Percentiles rank a stretch among this genome's conserved stretches.
phyloP scores from a whole-genome alignment of 2,888 invertebrate species.

The Drosophila siamana region DNA sequence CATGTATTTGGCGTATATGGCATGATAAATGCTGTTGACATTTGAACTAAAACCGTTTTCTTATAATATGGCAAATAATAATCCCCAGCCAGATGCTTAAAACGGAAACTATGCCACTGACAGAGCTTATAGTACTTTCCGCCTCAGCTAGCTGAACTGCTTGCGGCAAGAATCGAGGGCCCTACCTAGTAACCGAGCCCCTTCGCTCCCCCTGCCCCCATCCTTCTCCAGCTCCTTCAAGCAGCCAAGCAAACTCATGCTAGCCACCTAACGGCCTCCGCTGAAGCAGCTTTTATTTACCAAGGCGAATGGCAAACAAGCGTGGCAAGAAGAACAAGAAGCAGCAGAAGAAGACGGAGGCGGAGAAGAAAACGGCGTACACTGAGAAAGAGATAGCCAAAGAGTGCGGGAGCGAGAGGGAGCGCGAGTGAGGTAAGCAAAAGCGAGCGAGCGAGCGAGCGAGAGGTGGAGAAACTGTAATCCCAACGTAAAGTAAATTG shows the following conservation, averaged over 20 bases:
- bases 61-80: constrained; percentile 80
- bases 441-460: neutral
- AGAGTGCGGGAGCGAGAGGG: constrained; percentile 10
- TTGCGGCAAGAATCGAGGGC: constrained; percentile 59
- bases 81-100: constrained; percentile 77
- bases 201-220: neutral
- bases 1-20: constrained; percentile 19
- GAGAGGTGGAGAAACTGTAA: constrained; percentile 55
- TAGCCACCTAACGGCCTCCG: constrained; percentile 25
- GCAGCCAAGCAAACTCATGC: neutral
- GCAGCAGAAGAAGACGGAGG: too few species aligned
- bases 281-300: constrained; percentile 72
- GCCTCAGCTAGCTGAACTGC: constrained; percentile 76
- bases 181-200: constrained; percentile 29
- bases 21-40: constrained; percentile 78
- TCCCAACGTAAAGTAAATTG: constrained; percentile 78
- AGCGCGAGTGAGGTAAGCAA: too few species aligned
- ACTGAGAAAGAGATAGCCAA: constrained; percentile 30
- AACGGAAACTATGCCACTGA: constrained; percentile 77
- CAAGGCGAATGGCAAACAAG: constrained; percentile 78
- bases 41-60: constrained; percentile 80
- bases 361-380: constrained; percentile 37
- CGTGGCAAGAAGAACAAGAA: constrained; percentile 32
- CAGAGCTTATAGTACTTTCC: constrained; percentile 79
- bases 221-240: neutral